A percentile compares a stretch with the other conserved stretches of the same genome.
Conservation (phyloP, 2,113 vertebrate genomes). For the Cinclus mexicanus region DNA sequence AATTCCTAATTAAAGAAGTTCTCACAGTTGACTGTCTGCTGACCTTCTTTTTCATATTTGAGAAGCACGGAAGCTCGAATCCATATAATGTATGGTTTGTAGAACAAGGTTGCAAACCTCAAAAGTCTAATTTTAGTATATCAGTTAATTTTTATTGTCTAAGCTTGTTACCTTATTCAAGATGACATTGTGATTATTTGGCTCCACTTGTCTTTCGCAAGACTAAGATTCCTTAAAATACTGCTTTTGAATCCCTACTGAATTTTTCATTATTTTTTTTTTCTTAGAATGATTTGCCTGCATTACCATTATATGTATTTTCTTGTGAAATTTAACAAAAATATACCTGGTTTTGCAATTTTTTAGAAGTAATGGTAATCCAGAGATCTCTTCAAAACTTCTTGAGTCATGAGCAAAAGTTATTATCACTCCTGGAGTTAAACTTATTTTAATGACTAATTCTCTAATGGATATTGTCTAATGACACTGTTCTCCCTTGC, state of each 20-base stretch:
- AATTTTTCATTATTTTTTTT: background rate
- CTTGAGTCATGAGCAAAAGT: background rate
- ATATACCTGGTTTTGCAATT: background rate
- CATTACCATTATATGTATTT: background rate
- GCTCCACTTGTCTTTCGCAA: background rate
- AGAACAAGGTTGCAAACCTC: background rate
- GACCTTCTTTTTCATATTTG: background rate
- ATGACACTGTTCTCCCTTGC: slow-evolving; percentile 33
- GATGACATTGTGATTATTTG: background rate
- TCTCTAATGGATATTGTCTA: background rate
- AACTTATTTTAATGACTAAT: slow-evolving; percentile 21
- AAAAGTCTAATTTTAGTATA: background rate
- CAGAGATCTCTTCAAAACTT: background rate
- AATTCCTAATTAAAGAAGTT: background rate
- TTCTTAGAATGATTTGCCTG: background rate
- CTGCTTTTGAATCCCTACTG: background rate
- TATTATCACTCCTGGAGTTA: background rate
- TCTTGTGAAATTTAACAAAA: background rate
- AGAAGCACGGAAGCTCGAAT: background rate
- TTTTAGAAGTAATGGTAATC: background rate
- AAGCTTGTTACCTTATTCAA: background rate
- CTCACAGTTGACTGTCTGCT: background rate
- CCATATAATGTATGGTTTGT: background rate
- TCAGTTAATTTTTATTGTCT: background rate
- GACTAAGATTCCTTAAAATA: background rate